Base-by-base conservation (phyloP, 1,140 invertebrate genomes). In the Tetramorium simillimum region DNA sequence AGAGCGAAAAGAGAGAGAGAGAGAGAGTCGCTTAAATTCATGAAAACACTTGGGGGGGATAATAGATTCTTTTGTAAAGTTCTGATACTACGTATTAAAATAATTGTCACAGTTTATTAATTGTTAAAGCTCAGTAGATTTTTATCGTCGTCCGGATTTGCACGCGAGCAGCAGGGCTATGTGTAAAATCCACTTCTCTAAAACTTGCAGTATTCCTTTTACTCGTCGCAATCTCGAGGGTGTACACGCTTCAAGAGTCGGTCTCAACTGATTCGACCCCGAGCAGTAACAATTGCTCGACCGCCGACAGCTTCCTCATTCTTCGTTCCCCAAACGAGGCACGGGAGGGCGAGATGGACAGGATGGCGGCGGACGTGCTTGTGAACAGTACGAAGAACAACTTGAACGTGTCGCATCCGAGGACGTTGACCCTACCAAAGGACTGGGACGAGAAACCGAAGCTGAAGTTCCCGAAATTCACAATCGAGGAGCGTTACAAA, bases 381-480 rank as follows among this genome's bases (percentile, higher is more conserved):
- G 21, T 60, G 1, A 46, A 89, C 37, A 46, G 2, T 43, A 58
- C 62, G 33, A 88, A 86, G 67, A 93, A 93, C 24, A 91, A 92
- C 24, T 88, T 89, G 24, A 94, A 95, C 56, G 87, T 93, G 37
- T 94, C 94, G 3, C 92, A 92, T 69, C 88, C 92, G 62, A 93
- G 93, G 43, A 93, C 92, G 5, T 82, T 88, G 28, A 88, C 78
- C 1, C 46, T 90, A 9, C 86, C 89, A 12, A 89, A 65, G 0
- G 92, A 95, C 14, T 95, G 93, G 93, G 86, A 93, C 1, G 85
- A 92, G 12, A 90, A 77, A 60, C 92, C 92, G 0, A 93, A 88
- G 58, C 85, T 95, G 9, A 86, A 94, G 33, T 95, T 95, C 72
- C 94, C 94, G 3, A 93, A 93, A 63, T 93, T 89, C 6, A 85